These are phyloP conservation scores for Atrichornis clamosus DNA, from an alignment of 2,113 vertebrate species.

Conservation along the genomic window DNA sequence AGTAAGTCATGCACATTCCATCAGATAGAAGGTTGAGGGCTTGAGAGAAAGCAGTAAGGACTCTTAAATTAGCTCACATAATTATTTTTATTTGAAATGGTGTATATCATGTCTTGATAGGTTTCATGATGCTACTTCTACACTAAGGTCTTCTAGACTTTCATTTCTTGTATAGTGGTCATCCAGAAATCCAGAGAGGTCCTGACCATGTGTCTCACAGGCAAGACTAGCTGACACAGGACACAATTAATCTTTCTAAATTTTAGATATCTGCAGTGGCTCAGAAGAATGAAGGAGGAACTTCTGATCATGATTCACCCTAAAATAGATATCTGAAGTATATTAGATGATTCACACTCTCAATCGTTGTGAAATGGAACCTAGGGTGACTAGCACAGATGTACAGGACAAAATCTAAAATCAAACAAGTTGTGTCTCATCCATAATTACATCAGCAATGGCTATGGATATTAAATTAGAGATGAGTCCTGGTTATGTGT, in stretches of 20 bases:
- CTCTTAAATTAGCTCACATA: not conserved
- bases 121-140: not conserved
- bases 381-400: not conserved
- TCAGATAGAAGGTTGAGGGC: not conserved
- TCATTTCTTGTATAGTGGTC: not conserved
- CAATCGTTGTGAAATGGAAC: not conserved
- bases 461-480: not conserved
- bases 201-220: not conserved
- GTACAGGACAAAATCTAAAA: not conserved
- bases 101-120: not conserved
- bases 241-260: not conserved
- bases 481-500: not conserved
- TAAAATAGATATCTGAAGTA: not conserved
- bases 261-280: not conserved
- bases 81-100: not conserved
- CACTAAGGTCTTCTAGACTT: not conserved
- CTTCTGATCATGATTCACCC: not conserved
- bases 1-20: not conserved
- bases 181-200: not conserved
- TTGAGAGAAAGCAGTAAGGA: not conserved
- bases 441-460: not conserved
- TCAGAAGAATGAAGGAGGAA: not conserved
- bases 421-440: not conserved
- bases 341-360: not conserved
- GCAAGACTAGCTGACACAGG: not conserved